Percentiles rank a stretch among this genome's conserved stretches.
Conservation (phyloP, 2,888 invertebrate genomes). For the Adelognathus sp. region DNA sequence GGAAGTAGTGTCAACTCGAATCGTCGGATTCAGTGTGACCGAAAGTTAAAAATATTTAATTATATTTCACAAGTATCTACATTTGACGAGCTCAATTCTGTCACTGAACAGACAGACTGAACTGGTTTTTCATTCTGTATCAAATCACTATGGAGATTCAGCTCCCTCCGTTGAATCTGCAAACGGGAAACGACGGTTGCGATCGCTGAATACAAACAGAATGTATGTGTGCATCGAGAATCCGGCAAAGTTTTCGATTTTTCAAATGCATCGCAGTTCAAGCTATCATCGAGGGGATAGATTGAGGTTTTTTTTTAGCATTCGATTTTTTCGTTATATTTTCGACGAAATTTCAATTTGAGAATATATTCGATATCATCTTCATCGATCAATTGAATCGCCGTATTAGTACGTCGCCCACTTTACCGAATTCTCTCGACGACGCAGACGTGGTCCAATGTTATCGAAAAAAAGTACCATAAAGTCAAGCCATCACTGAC, state of each 20-base stretch:
- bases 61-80: neutral
- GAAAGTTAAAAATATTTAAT: neutral
- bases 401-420: neutral
- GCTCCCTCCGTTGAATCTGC: slow-evolving; percentile 30
- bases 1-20: neutral
- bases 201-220: slow-evolving; percentile 9
- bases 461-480: slow-evolving; percentile 19
- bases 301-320: slow-evolving; percentile 5
- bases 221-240: neutral
- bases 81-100: slow-evolving; percentile 31
- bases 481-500: slow-evolving; percentile 26
- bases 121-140: neutral
- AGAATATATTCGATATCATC: slow-evolving; percentile 9
- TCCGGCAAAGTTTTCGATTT: neutral
- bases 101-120: slow-evolving; percentile 43
- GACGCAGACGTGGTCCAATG: neutral
- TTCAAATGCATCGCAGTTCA: slow-evolving; percentile 11
- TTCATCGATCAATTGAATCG: slow-evolving; percentile 9
- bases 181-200: slow-evolving; percentile 28
- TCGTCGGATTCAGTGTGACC: neutral
- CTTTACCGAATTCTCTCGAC: neutral
- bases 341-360: neutral
- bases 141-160: neutral
- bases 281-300: slow-evolving; percentile 38
- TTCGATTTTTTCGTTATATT: neutral